phyloP scores from a whole-genome alignment of 1,140 invertebrate species.

The Solen grandis region DNA sequence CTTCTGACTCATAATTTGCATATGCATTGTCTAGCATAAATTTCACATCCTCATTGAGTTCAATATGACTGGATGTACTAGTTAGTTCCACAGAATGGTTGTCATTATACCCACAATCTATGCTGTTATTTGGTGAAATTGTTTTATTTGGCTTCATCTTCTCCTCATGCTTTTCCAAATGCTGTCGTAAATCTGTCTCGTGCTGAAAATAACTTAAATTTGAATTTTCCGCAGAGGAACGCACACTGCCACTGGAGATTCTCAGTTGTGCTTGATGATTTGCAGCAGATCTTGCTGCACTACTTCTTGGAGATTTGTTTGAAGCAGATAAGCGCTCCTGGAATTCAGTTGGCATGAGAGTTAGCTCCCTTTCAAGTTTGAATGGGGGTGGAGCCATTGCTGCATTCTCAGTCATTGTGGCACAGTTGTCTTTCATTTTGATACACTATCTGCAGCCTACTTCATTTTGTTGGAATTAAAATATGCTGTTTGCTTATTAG shows the following conservation, averaged over 20 bases:
- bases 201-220: background rate
- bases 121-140: background rate
- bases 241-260: background rate
- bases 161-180: background rate
- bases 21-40: slow-evolving; percentile 48
- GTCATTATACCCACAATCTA: background rate
- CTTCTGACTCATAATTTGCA: slow-evolving; percentile 33
- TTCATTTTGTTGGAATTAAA: too few species aligned
- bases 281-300: slow-evolving; percentile 6
- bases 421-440: slow-evolving; percentile 28
- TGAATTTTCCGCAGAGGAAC: slow-evolving; percentile 9
- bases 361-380: slow-evolving; percentile 45
- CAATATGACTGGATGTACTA: slow-evolving; percentile 37
- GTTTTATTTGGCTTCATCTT: background rate
- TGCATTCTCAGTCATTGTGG: slow-evolving; percentile 20
- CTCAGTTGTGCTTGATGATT: background rate
- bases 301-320: slow-evolving; percentile 31
- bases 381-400: slow-evolving; percentile 10
- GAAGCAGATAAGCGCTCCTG: slow-evolving; percentile 36
- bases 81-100: background rate
- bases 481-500: too few species aligned
- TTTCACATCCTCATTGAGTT: slow-evolving; percentile 38
- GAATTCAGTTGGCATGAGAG: slow-evolving; percentile 52
- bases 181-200: background rate
- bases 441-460: too few species aligned